Percentiles rank a stretch among this genome's conserved stretches.
phyloP scores from a whole-genome alignment of 2,797 vertebrate species.

The Chrysolophus pictus region DNA sequence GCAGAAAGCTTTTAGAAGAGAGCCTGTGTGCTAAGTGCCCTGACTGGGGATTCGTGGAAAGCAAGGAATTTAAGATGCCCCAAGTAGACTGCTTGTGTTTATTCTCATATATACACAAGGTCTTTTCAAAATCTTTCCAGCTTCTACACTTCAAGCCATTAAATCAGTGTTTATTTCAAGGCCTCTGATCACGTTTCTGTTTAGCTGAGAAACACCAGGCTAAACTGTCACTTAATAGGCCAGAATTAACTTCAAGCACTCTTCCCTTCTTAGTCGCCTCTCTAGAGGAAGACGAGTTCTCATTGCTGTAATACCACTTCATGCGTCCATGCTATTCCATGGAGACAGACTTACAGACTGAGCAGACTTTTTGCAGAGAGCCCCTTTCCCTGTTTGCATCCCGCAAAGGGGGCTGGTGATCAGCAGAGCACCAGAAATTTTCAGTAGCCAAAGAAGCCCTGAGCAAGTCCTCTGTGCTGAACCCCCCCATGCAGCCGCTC shows the following conservation, averaged over 20 bases:
- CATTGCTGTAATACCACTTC: background rate
- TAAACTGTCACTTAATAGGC: conserved; percentile 2
- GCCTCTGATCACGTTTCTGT: background rate
- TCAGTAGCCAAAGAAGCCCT: background rate
- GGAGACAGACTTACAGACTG: background rate
- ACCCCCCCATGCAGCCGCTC: background rate
- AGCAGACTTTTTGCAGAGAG: background rate
- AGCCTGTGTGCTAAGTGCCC: background rate
- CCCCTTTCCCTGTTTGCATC: rapidly evolving
- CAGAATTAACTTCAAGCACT: background rate
- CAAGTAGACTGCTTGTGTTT: background rate
- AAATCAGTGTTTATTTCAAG: conserved; percentile 22
- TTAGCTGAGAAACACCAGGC: conserved; percentile 5
- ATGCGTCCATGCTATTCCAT: background rate
- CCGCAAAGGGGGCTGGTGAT: background rate
- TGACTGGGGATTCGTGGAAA: background rate
- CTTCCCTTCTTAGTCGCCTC: background rate
- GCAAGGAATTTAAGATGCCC: background rate
- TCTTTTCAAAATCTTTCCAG: background rate
- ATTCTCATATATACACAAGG: background rate
- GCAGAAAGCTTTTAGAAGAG: background rate
- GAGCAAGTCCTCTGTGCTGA: background rate
- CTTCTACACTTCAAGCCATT: background rate
- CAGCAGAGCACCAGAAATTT: background rate
- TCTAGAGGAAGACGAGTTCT: background rate